A percentile compares a stretch with the other conserved stretches of the same genome.
These are phyloP conservation scores for Myzus persicae DNA, from an alignment of 1,140 invertebrate species.

Conservation along the genomic window DNA sequence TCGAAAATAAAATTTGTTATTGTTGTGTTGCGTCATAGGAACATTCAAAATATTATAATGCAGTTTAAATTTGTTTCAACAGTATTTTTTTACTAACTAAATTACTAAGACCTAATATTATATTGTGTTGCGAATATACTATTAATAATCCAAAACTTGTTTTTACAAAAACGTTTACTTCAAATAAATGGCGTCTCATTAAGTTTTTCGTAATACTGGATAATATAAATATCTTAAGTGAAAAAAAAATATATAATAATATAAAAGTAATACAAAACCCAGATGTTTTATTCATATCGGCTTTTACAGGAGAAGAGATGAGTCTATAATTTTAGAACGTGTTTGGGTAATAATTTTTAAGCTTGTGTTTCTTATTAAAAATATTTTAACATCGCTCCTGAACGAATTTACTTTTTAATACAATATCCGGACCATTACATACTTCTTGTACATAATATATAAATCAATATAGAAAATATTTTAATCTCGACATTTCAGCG, in stretches of 20 bases:
- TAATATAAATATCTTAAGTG: neutral
- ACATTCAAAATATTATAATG: neutral
- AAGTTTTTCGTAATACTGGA: constrained; percentile 30
- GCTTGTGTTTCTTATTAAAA: neutral
- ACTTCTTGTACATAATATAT: neutral
- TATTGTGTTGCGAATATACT: neutral
- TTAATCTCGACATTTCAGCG: neutral
- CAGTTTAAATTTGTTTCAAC: neutral
- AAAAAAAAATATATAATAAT: neutral
- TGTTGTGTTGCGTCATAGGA: neutral
- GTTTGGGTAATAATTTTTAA: neutral
- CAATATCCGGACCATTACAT: neutral
- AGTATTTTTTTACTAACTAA: neutral
- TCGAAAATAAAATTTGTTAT: neutral
- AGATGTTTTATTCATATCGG: neutral
- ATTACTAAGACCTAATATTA: neutral
- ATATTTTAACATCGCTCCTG: neutral
- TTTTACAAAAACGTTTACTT: neutral
- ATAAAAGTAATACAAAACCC: neutral
- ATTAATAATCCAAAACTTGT: neutral
- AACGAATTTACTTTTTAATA: neutral
- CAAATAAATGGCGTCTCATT: neutral
- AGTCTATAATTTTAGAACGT: neutral
- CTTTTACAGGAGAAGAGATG: neutral
- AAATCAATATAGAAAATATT: neutral